phyloP scores from a whole-genome alignment of 2,113 vertebrate genomes.

The Oreotrochilus melanogaster region DNA sequence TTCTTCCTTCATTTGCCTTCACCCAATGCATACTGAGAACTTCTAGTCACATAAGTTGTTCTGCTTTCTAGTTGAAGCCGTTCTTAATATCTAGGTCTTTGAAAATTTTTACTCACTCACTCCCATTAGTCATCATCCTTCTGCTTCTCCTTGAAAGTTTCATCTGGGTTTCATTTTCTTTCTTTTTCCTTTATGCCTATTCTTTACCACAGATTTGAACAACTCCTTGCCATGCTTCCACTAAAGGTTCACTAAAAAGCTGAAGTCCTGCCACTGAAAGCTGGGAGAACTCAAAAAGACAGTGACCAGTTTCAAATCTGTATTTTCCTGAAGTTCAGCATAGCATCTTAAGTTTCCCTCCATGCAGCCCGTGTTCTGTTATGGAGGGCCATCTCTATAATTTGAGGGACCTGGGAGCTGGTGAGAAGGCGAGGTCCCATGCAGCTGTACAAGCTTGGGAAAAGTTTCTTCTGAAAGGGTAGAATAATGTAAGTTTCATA shows the following conservation, averaged over 20 bases:
- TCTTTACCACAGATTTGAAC: neutral
- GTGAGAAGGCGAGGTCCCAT: too few species aligned
- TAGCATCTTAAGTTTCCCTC: neutral
- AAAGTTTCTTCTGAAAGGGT: too few species aligned
- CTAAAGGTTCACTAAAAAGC: rapidly evolving
- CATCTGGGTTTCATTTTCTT: neutral
- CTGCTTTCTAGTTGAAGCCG: neutral
- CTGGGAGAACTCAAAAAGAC: neutral
- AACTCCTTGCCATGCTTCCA: neutral
- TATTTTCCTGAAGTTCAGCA: neutral
- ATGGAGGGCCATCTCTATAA: too few species aligned
- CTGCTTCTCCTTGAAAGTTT: neutral
- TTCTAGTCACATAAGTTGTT: neutral
- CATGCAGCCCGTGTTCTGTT: neutral
- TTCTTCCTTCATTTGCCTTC: neutral
- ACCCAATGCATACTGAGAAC: neutral
- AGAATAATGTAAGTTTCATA: too few species aligned
- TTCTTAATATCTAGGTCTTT: neutral
- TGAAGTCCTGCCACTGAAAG: neutral
- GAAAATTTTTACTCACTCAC: neutral
- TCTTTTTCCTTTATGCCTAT: neutral
- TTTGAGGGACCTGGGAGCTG: too few species aligned
- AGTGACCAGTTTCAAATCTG: neutral
- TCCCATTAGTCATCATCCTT: neutral
- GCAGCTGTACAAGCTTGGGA: too few species aligned